These are phyloP conservation scores for Calosoma granatense DNA, from an alignment of 1,140 invertebrate genomes.

Conservation along the genomic window DNA sequence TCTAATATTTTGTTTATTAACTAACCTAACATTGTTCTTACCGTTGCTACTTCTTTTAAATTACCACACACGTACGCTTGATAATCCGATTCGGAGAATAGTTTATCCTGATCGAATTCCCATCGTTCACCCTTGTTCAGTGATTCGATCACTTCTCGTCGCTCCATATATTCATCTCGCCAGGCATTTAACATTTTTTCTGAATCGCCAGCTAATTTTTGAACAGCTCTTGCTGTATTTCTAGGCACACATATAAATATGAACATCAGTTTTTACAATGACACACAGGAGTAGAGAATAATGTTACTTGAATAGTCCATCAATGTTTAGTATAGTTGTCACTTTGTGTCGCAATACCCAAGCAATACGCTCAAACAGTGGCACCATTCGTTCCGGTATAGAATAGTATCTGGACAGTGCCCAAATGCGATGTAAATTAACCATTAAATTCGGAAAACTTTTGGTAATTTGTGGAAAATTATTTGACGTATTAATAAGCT, in stretches of 20 bases:
- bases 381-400: constrained; percentile 62
- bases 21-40: constrained; percentile 29
- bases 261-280: constrained; percentile 23
- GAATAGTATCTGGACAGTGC: constrained; percentile 65
- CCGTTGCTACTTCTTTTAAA: constrained; percentile 61
- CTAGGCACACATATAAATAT: constrained; percentile 15
- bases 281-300: constrained; percentile 18
- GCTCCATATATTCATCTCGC: constrained; percentile 63
- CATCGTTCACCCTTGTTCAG: constrained; percentile 72
- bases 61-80: constrained; percentile 68
- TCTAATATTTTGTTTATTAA: not conserved
- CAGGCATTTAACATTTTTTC: constrained; percentile 62
- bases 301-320: constrained; percentile 59
- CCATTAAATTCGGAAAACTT: constrained; percentile 66
- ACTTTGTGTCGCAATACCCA: constrained; percentile 69
- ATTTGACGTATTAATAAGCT: constrained; percentile 61
- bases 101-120: constrained; percentile 75
- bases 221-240: constrained; percentile 35
- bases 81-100: constrained; percentile 78
- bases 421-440: constrained; percentile 76
- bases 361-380: constrained; percentile 68
- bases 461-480: constrained; percentile 60
- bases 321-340: constrained; percentile 55
- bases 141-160: constrained; percentile 66
- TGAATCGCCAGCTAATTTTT: constrained; percentile 43